Evolutionary conservation across 1,140 invertebrate species (phyloP), one percentile per base, ranked within the genome.

Genomic region (Lasioglossum baleicum): DNA sequence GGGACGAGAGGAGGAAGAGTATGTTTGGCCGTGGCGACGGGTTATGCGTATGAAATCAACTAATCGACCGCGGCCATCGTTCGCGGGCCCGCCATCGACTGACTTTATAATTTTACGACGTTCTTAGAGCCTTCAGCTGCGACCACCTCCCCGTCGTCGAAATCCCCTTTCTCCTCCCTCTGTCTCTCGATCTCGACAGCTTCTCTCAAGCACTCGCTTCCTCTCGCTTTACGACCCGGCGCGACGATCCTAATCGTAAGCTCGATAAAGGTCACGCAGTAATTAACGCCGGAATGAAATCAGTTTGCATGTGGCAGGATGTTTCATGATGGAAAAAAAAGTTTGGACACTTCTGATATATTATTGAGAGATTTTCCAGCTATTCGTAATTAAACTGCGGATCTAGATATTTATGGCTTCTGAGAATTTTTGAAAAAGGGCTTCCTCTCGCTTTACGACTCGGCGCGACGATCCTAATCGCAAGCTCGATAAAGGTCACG

Each of bases 271-370:
- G 81, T 90, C 83, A 86, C 74, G 85, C 75, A 83, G 86, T 87
- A 92, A 92, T 92, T 91, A 91, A 91, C 90, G 88, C 88, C 79
- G 64, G 83, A 83, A 89, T 89, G 84, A 88, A 84, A 87, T 89
- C 83, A 88, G 81, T 78, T 81, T 76, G 75, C 26, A 26, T 26
- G 0, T 26, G 26, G 26, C 83, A 26, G 26, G 26, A 26, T 26
- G 26, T 1, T 26, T 26, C 1, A 26, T 26, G 26, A 26, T 26
- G 1, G 26, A 26, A 26, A 26, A 26, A 26, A 26, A 26, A 26
- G 26, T 26, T 26, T 26, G 26, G 26, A 26, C 26, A 1, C 26
- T 26, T 26, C 26, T 26, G 26, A 26, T 26, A 26, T 26, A 1
- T 26, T 26, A 26, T 26, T 26, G 26, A 26, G 26, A 26, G 26